Conservation (phyloP, 2,113 vertebrate genomes). For the Clarias gariepinus region DNA sequence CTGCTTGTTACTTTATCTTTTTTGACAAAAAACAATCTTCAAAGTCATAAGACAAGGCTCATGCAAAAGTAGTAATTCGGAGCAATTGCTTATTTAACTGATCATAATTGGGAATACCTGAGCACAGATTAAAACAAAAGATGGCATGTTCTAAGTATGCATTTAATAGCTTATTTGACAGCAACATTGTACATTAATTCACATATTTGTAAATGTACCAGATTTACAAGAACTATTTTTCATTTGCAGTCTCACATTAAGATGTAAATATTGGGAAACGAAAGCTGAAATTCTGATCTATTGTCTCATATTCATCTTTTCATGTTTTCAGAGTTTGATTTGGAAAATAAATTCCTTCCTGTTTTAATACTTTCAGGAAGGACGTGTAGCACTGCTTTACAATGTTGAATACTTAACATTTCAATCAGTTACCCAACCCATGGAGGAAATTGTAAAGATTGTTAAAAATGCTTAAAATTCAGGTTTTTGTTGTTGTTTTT, state of each 20-base stretch:
- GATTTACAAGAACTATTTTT: too few species aligned
- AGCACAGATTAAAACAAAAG: not conserved
- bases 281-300: not conserved
- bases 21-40: too few species aligned
- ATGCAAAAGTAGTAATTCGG: too few species aligned
- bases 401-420: not conserved
- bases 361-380: not conserved
- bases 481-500: not conserved
- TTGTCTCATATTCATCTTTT: not conserved
- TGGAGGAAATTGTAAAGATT: not conserved
- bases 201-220: too few species aligned
- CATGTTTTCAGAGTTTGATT: not conserved
- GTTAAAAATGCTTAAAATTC: not conserved
- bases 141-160: not conserved
- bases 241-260: not conserved
- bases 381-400: not conserved
- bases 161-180: too few species aligned
- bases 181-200: too few species aligned
- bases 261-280: not conserved
- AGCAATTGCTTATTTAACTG: too few species aligned
- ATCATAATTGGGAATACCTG: too few species aligned
- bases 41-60: too few species aligned
- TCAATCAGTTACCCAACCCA: not conserved
- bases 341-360: not conserved
- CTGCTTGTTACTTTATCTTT: too few species aligned